Conservation (phyloP, 2,113 vertebrate genomes). For the Eonycteris spelaea region DNA sequence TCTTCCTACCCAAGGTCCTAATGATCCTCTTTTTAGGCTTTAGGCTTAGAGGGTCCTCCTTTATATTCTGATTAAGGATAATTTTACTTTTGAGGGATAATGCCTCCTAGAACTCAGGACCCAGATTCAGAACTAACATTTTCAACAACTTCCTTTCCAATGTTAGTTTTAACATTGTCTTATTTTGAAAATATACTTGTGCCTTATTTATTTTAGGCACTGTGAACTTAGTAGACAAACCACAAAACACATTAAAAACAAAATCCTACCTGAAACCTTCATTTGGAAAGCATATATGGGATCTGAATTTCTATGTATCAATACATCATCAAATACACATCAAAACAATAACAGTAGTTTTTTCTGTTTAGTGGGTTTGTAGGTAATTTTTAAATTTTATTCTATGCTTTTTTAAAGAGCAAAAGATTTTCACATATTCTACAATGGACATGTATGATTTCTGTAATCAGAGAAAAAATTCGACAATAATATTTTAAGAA, state of each 20-base stretch:
- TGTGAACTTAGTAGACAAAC: neutral
- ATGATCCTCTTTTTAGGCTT: neutral
- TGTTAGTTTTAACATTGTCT: neutral
- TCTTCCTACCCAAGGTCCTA: neutral
- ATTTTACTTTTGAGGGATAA: neutral
- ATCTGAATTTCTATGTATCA: neutral
- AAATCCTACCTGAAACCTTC: neutral
- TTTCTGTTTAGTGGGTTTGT: neutral
- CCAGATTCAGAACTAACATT: neutral
- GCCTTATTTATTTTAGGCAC: neutral
- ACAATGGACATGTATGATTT: neutral
- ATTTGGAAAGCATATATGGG: neutral
- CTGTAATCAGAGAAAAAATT: neutral
- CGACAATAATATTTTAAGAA: constrained; percentile 1
- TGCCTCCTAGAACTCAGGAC: neutral
- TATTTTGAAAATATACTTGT: neutral
- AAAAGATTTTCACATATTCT: constrained; percentile 5
- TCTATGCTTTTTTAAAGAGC: neutral
- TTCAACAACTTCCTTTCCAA: neutral
- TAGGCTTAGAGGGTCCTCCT: neutral
- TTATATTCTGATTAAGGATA: neutral
- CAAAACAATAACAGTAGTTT: constrained; percentile 1
- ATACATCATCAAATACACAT: neutral
- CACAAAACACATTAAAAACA: neutral
- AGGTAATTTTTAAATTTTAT: neutral